phyloP scores from a whole-genome alignment of 1,140 invertebrate genomes.

The Caerostris extrusa region DNA sequence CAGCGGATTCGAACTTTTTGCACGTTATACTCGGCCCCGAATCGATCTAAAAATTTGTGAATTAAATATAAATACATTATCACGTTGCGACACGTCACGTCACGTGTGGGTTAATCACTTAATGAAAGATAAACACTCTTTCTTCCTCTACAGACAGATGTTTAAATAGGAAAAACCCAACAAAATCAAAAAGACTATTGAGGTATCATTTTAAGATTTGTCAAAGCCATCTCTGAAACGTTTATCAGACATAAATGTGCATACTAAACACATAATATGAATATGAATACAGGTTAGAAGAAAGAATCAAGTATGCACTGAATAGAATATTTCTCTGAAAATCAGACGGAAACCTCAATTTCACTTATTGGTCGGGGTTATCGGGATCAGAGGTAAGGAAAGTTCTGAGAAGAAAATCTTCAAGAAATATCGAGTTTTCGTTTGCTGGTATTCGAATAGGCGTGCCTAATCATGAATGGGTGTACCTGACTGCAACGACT shows the following conservation, averaged over 20 bases:
- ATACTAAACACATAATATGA: neutral
- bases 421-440: neutral
- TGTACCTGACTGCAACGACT: neutral
- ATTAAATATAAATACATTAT: no score
- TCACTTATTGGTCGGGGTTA: neutral
- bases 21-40: no score
- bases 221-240: neutral
- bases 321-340: slow-evolving; percentile 11
- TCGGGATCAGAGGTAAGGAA: neutral
- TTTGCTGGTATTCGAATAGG: neutral
- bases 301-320: neutral
- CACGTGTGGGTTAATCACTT: no score
- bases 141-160: no score
- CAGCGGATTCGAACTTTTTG: no score
- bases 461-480: neutral
- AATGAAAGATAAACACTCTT: no score
- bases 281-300: slow-evolving; percentile 15
- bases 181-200: no score
- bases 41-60: no score
- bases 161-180: no score
- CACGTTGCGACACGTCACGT: no score
- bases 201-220: neutral
- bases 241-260: neutral
- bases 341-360: neutral
- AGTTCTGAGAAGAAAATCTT: neutral